Conservation (phyloP, 1,140 invertebrate species). For the Andricus grossulariae region DNA sequence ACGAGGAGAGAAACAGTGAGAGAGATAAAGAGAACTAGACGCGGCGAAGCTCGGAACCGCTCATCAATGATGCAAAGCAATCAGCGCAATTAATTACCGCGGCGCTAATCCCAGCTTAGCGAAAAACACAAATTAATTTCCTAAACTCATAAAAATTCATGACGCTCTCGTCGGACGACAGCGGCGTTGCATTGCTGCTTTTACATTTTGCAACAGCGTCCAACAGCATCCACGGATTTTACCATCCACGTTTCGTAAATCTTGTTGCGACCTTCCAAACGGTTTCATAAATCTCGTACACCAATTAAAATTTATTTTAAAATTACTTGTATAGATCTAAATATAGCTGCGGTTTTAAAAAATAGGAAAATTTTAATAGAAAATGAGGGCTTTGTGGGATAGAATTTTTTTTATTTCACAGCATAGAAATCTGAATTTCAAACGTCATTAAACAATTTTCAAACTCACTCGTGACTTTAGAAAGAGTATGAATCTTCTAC, state of each 20-base stretch:
- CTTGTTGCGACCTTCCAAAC: not conserved
- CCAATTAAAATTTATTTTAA: no score
- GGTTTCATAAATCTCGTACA: not conserved
- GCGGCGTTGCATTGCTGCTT: constrained; percentile 7
- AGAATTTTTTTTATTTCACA: no score
- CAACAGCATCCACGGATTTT: not conserved
- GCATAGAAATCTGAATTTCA: no score
- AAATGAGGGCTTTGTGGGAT: no score
- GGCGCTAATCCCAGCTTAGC: constrained; percentile 72
- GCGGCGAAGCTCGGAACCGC: constrained; percentile 66
- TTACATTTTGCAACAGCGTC: constrained; percentile 9
- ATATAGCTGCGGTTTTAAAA: no score
- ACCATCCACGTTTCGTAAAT: not conserved
- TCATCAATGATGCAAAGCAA: constrained; percentile 75
- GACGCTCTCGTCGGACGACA: constrained; percentile 47
- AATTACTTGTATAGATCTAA: no score
- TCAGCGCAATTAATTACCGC: constrained; percentile 76
- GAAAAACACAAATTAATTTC: constrained; percentile 76
- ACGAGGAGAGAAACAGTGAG: constrained; percentile 40
- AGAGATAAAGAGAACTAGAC: constrained; percentile 52
- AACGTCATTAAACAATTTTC: no score
- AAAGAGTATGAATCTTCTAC: no score
- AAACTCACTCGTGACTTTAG: no score
- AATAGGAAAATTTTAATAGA: no score
- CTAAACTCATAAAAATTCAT: constrained; percentile 75